A percentile compares a stretch with the other conserved stretches of the same genome.
Conservation (phyloP, 2,888 invertebrate genomes). For the Dynastes tityus region DNA sequence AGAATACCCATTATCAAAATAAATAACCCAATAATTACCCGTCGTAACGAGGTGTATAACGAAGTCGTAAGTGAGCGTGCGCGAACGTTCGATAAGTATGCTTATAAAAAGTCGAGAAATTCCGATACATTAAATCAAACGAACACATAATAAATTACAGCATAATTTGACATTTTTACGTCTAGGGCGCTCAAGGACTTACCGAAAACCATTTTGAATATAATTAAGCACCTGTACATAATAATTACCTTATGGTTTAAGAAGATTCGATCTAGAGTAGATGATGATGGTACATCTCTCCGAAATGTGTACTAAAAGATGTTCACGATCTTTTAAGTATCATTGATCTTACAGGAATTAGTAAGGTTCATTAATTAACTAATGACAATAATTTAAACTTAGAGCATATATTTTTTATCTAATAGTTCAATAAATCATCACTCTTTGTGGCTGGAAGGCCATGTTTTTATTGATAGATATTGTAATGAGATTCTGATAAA, state of each 20-base stretch:
- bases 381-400: no score
- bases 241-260: conserved; percentile 23
- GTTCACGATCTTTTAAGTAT: no score
- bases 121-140: conserved; percentile 48
- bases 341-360: no score
- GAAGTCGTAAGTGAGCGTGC: conserved; percentile 10
- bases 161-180: conserved; percentile 49
- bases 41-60: conserved; percentile 42
- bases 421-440: no score
- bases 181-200: background rate
- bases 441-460: no score
- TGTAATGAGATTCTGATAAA: no score
- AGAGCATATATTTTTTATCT: no score
- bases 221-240: conserved; percentile 31
- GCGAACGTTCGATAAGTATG: background rate
- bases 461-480: no score
- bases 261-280: background rate
- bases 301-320: no score
- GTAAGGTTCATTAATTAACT: no score
- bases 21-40: conserved; percentile 52
- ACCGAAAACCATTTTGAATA: conserved; percentile 26
- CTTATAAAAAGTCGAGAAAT: conserved; percentile 39
- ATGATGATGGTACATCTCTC: background rate
- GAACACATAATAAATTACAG: conserved; percentile 48
- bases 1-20: conserved; percentile 52